phyloP scores from a whole-genome alignment of 2,113 vertebrate genomes.

The Lepus americanus region DNA sequence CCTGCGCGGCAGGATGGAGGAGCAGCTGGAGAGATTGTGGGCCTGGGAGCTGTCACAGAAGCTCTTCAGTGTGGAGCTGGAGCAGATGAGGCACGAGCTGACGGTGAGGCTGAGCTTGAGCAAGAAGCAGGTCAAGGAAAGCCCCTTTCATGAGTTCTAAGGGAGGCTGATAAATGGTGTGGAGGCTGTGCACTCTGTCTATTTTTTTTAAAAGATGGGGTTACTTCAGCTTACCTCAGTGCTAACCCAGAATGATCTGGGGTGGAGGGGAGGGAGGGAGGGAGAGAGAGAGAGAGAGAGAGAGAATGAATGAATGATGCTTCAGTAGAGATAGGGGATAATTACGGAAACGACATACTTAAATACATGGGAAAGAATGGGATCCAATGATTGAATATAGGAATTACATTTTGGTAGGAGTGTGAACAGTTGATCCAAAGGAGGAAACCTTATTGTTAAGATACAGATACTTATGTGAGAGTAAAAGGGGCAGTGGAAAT shows the following conservation, averaged over 20 bases:
- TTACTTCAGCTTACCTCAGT: constrained; percentile 1
- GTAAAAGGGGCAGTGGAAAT: not conserved
- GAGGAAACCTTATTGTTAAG: not conserved
- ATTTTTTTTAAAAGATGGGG: not conserved
- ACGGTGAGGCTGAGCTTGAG: constrained; percentile 96
- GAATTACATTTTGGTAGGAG: not conserved
- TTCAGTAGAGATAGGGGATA: not conserved
- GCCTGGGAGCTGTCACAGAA: constrained; percentile 88
- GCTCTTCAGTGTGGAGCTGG: constrained; percentile 94
- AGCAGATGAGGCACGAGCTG: constrained; percentile 95
- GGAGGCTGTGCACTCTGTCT: not conserved
- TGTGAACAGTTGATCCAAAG: not conserved
- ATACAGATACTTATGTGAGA: not conserved
- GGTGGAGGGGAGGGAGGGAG: not conserved
- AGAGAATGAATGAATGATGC: not conserved
- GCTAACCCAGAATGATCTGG: not conserved
- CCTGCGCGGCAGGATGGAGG: constrained; percentile 92
- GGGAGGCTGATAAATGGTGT: not conserved
- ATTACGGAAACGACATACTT: not conserved
- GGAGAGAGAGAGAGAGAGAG: not conserved
- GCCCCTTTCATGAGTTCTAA: not conserved
- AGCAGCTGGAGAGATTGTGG: constrained; percentile 88
- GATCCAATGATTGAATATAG: not conserved
- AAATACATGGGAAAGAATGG: not conserved
- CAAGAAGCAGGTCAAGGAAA: constrained; percentile 96